Conservation (phyloP, 2,797 vertebrate species). For the Hippopotamyrus pictus region DNA sequence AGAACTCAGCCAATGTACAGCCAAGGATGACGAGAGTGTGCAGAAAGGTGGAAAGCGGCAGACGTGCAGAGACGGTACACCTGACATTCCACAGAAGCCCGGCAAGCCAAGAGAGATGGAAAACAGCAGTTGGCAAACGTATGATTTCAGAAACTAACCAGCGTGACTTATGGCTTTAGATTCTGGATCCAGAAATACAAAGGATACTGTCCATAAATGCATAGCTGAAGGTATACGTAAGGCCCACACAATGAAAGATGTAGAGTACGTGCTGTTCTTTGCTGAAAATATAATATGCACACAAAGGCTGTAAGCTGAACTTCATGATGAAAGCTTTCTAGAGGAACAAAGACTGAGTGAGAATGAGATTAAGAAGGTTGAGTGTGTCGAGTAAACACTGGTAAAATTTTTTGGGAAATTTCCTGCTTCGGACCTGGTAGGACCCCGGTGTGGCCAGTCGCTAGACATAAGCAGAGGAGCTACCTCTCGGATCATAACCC, state of each 20-base stretch:
- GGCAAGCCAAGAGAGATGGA: neutral
- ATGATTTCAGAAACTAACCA: constrained; percentile 28
- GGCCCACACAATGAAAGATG: neutral
- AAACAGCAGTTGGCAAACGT: constrained; percentile 25
- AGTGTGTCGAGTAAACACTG: neutral
- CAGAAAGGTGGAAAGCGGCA: neutral
- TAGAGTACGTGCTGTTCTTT: neutral
- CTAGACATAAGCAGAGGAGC: neutral
- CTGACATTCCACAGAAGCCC: constrained; percentile 4
- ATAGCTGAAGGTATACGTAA: neutral
- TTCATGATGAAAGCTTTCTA: neutral
- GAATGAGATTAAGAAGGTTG: neutral
- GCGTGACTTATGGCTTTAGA: constrained; percentile 33
- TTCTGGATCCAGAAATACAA: constrained; percentile 27
- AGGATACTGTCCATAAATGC: neutral
- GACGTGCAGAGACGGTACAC: neutral
- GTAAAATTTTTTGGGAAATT: neutral
- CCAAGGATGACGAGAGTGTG: neutral
- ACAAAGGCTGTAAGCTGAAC: neutral
- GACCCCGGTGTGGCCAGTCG: neutral
- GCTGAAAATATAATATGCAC: neutral
- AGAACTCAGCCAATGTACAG: neutral
- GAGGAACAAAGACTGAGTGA: neutral
- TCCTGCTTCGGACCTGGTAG: neutral
- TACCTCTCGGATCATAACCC: neutral